Evolutionary conservation across 92 coral and sea anemone species (phyloP), one percentile per base, ranked within the genome.

Genomic region (Umimayanthus chanpuru): DNA sequence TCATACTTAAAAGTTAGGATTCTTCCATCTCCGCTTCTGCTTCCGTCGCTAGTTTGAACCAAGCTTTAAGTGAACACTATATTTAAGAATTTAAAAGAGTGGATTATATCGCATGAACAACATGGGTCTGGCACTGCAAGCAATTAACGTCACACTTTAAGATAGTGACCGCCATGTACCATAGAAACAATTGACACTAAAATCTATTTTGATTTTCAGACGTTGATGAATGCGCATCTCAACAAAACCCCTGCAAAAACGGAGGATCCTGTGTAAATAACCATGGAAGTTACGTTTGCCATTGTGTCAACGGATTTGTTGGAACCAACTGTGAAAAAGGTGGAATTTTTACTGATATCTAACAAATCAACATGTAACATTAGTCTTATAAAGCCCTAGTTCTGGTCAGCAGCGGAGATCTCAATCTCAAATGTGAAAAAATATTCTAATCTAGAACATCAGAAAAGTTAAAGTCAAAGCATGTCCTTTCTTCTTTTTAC

Each of bases 241-340:
- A 20, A 23, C 26, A 20, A 23, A 67, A 25, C 21, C 78, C 87
- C 4, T 83, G 87, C 49, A 44, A 14, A 20, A 83, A 83, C 43
- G 87, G 78, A 16, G 87, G 78, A 23, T 43, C 87, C 47, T 83
- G 87, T 44, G 87, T 83, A 16, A 83, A 83, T 70, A 83, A 83
- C 26, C 87, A 70, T 9, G 87, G 87, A 36, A 28, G 79, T 44
- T 83, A 44, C 10, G 55, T 83, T 16, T 83, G 87, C 43, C 87
- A 83, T 4, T 83, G 87, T 29, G 79, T 72, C 25, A 70, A 83
- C 3, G 87, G 87, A 16, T 83, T 70, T 49, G 55, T 21, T 83
- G 87, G 87, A n/a, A 83, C 78, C n/a, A 70, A 43, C 79, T 83
- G 87, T 71, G 87, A 83, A 67, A 70, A 73, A 44, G 87, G 87